Base-by-base conservation (phyloP, 2,888 invertebrate species). In the Tromatobia lineatoria region DNA sequence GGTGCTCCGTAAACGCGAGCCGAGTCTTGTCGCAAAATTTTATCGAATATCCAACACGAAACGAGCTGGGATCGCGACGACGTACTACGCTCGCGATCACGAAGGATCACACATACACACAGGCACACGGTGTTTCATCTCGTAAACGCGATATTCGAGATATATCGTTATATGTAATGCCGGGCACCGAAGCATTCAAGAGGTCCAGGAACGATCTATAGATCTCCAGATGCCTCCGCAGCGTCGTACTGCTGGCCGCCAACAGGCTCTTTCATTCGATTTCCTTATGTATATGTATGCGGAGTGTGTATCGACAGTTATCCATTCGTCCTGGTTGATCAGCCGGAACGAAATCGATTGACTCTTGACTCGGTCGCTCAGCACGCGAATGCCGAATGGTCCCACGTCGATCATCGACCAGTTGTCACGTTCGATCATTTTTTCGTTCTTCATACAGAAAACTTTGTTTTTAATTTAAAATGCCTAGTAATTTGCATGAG, bases 1-100 rank as follows among this genome's bases (percentile, higher is more conserved):
- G 71, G 67, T 34, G 23, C 67, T 52, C 69, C 25, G 34, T 29
- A 50, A 42, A 45, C 66, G 71, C 70, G 74, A 66, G 29, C 70
- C 71, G 61, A 83, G 76, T 81, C 86, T 54, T 85, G 85, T 85
- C 67, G 78, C 74, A 42, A 75, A 85, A 85, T 87, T 83, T 80
- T 83, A 85, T 87, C 76, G 83, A 85, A 85, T 85, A 85, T 77
- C 78, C 83, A 50, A 80, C 80, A 80, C 83, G 79, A 83, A 80
- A 79, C 69, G 79, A 70, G 61, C 54, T 50, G 66, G 66, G 50
- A 38, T 74, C 59, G 64, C 74, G 74, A 79, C 79, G 61, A 82
- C 74, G 73, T 57, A 70, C 66, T 71, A 73, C 70, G 76, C 64
- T 80, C 71, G 69, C 70, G 78, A 83, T 85, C 83, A 81, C 85